Percentiles rank a stretch among this genome's conserved stretches.
Evolutionary conservation across 2,888 invertebrate species (phyloP).

Genomic region (Diplolepis rosae): DNA sequence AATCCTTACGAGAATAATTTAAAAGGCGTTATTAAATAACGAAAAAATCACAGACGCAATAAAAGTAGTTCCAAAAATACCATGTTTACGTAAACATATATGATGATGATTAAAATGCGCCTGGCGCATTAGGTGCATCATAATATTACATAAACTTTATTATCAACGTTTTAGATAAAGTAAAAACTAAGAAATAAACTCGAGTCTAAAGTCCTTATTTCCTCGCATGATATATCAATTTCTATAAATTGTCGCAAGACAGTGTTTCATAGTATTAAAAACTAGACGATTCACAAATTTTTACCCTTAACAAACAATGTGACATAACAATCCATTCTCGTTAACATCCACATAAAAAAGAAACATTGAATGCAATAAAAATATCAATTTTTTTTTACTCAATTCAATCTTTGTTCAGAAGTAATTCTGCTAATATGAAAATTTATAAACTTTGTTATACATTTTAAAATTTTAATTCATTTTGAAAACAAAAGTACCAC

Average conservation of each 20-base stretch:
- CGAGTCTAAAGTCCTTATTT: background rate
- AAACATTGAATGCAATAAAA: background rate
- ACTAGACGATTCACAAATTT: background rate
- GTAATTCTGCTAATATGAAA: background rate
- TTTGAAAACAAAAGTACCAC: too few relatives aligned
- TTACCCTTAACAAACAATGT: background rate
- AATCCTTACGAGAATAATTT: background rate
- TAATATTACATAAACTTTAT: background rate
- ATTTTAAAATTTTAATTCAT: too few relatives aligned
- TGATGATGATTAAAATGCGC: background rate
- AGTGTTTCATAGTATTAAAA: too few relatives aligned
- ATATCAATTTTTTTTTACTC: background rate
- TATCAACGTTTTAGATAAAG: background rate
- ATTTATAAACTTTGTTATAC: background rate
- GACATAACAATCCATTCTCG: conserved; percentile 6
- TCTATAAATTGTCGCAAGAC: background rate
- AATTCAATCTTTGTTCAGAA: background rate
- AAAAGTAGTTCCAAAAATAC: conserved; percentile 19
- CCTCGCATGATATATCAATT: conserved; percentile 16
- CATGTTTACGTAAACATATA: background rate
- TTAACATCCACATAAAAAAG: background rate
- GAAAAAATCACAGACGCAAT: conserved; percentile 10
- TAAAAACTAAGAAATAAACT: background rate
- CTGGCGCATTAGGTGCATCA: background rate
- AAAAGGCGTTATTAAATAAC: background rate